Evolutionary conservation across 2,888 invertebrate species (phyloP).

Genomic region (Arrhopalites spinosus): DNA sequence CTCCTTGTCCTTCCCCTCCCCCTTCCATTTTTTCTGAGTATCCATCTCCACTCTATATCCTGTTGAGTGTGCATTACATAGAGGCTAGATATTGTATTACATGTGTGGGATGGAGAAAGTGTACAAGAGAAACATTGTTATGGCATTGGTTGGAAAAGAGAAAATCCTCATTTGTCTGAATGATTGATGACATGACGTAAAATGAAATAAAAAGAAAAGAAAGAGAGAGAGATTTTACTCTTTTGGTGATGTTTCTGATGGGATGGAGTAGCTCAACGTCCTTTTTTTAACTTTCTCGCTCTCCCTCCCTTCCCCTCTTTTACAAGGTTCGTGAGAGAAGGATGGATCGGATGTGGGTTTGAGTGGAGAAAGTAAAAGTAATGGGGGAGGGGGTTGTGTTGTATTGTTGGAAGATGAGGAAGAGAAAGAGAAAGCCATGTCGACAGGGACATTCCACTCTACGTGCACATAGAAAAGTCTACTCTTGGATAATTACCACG

Average conservation of each 20-base stretch:
- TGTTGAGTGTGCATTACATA: too few species aligned
- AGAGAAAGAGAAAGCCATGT: not conserved
- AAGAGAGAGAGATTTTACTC: slow-evolving; percentile 8
- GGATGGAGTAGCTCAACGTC: slow-evolving; percentile 7
- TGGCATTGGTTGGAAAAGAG: not conserved
- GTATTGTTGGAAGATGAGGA: not conserved
- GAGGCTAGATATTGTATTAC: too few species aligned
- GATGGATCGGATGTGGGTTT: not conserved
- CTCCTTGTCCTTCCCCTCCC: too few species aligned
- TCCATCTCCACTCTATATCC: too few species aligned
- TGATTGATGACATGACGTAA: slow-evolving; percentile 36
- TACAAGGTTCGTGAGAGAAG: not conserved
- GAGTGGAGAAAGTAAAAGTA: not conserved
- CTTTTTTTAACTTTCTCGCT: not conserved
- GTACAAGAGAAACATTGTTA: too few species aligned
- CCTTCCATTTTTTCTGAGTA: too few species aligned
- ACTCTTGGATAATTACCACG: slow-evolving; percentile 82
- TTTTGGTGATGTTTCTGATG: slow-evolving; percentile 30
- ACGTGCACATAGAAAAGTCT: too few species aligned
- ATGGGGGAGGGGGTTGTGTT: not conserved
- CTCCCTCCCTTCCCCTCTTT: not conserved
- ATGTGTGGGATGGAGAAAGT: too few species aligned
- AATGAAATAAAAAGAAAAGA: slow-evolving; percentile 33
- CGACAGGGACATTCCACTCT: slow-evolving; percentile 78
- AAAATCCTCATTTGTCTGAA: slow-evolving; percentile 37